phyloP scores from a whole-genome alignment of 2,888 invertebrate species.

The Lasioglossum figueresi region DNA sequence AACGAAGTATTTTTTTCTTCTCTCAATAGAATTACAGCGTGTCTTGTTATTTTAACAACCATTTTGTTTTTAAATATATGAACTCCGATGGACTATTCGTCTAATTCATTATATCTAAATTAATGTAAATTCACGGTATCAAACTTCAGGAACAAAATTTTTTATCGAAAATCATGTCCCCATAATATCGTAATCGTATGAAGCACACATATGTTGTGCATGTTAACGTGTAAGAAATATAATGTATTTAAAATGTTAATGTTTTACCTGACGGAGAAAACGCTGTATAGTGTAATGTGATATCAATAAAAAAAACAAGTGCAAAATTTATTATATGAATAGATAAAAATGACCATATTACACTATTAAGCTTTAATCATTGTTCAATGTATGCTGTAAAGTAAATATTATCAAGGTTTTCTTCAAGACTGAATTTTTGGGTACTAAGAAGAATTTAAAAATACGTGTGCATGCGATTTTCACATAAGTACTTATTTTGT shows the following conservation, averaged over 20 bases:
- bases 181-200: neutral
- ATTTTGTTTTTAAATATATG: constrained; percentile 25
- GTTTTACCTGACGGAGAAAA: neutral
- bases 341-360: constrained; percentile 32
- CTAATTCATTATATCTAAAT: constrained; percentile 17
- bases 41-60: constrained; percentile 17
- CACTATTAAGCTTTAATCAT: constrained; percentile 31
- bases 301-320: constrained; percentile 30
- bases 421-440: constrained; percentile 75
- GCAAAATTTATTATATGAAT: constrained; percentile 25
- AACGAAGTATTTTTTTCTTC: constrained; percentile 17
- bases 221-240: constrained; percentile 35
- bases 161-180: constrained; percentile 7
- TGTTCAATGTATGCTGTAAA: constrained; percentile 36
- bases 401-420: constrained; percentile 56
- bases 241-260: constrained; percentile 17
- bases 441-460: constrained; percentile 61
- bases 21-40: constrained; percentile 16
- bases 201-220: constrained; percentile 13
- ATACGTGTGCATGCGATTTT: constrained; percentile 58
- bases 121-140: neutral
- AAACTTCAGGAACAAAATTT: constrained; percentile 12
- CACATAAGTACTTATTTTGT: constrained; percentile 62
- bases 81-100: constrained; percentile 14
- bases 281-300: constrained; percentile 12